Percentiles rank a stretch among this genome's conserved stretches.
Conservation (phyloP, 2,888 invertebrate genomes). For the Byasa hedistus region DNA sequence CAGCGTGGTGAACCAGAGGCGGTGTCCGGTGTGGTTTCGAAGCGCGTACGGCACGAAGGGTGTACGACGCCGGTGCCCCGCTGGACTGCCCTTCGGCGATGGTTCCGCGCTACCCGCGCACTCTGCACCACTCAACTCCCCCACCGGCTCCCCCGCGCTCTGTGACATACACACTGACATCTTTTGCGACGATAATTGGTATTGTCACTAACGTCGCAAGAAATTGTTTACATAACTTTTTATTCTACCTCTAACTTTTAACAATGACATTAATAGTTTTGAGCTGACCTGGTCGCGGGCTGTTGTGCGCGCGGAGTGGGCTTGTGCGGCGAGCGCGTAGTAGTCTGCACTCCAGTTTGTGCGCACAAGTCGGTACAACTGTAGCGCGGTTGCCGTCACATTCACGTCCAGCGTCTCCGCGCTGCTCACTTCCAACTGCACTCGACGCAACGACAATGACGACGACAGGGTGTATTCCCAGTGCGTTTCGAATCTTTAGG, state of each 20-base stretch:
- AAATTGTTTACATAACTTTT: too few relatives aligned
- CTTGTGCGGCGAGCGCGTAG: constrained; percentile 67
- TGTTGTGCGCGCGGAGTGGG: too few relatives aligned
- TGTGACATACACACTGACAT: not conserved
- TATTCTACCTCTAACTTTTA: too few relatives aligned
- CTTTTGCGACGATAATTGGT: too few relatives aligned
- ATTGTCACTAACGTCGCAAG: too few relatives aligned
- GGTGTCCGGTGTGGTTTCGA: constrained; percentile 93
- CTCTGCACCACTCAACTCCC: constrained; percentile 13
- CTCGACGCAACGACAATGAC: constrained; percentile 78
- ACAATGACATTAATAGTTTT: too few relatives aligned
- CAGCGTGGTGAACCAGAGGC: constrained; percentile 91
- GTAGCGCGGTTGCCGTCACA: constrained; percentile 92
- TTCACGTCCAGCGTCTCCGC: constrained; percentile 90
- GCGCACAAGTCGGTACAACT: constrained; percentile 88
- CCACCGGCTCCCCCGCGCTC: not conserved
- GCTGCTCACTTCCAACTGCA: constrained; percentile 83
- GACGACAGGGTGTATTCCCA: constrained; percentile 85
- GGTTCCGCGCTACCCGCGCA: constrained; percentile 47
- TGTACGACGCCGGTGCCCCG: constrained; percentile 85
- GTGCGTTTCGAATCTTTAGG: constrained; percentile 76
- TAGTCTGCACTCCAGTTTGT: constrained; percentile 93
- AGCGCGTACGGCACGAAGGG: constrained; percentile 98
- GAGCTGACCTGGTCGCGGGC: too few relatives aligned
- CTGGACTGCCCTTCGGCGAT: constrained; percentile 76